Conservation (phyloP, 2,113 vertebrate species). For the Rhinichthys klamathensis region DNA sequence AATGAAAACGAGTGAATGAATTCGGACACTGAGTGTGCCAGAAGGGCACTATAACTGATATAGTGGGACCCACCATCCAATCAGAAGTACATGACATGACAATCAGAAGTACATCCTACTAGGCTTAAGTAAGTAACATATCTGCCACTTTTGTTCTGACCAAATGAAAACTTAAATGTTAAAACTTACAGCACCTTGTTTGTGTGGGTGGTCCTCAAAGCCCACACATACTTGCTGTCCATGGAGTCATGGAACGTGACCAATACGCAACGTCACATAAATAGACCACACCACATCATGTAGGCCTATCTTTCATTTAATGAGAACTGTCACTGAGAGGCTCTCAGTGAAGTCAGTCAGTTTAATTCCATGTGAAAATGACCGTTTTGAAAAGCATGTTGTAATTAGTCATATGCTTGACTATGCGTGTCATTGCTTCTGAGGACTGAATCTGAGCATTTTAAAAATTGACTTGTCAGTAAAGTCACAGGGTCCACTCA, state of each 20-base stretch:
- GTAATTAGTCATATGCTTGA: constrained; percentile 23
- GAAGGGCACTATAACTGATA: too few species aligned
- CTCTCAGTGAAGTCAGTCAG: background rate
- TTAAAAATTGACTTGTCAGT: constrained; percentile 11
- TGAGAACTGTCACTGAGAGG: background rate
- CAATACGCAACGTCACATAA: background rate
- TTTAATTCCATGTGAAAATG: background rate
- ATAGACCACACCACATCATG: background rate
- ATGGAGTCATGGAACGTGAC: background rate
- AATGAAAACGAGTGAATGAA: too few species aligned
- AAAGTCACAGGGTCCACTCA: background rate
- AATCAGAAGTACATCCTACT: too few species aligned
- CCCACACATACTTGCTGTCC: background rate
- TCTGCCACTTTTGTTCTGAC: too few species aligned
- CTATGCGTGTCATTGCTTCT: constrained; percentile 7
- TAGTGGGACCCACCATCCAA: too few species aligned
- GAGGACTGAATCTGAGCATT: background rate
- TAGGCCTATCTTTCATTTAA: background rate
- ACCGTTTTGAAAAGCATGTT: background rate
- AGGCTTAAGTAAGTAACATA: too few species aligned
- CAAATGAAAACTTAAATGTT: too few species aligned
- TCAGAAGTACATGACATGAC: too few species aligned
- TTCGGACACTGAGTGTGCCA: too few species aligned
- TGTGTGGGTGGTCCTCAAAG: background rate
- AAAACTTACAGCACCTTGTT: background rate